Base-by-base conservation (phyloP, 2,888 invertebrate species). In the Leptopterna dolabrata region DNA sequence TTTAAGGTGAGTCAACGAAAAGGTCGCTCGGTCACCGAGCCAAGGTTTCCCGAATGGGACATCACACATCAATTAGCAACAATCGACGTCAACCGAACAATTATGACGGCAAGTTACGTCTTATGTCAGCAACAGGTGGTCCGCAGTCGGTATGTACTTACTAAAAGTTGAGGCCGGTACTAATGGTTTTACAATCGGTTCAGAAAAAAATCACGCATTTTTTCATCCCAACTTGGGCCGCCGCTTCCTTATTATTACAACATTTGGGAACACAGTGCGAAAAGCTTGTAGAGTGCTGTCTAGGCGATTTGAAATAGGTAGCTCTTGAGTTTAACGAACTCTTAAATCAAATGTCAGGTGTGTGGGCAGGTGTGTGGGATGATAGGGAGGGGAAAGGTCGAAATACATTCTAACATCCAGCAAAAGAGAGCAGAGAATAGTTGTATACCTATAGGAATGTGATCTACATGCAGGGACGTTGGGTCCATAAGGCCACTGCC, bases 31-130 rank as follows among this genome's bases (percentile, higher is more conserved):
- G 63, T 63, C 63, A 63, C 24, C 63, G 63, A 63, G 63, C 63
- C 63, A 63, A 63, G 63, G 63, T 63, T 63, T 63, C 63, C 63
- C 63, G 63, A 63, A 63, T 63, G 63, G 63, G 63, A 63, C 63
- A 63, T 63, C 63, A 24, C 24, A 63, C 63, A 63, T 63, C 63
- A 63, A 63, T 63, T 27, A 63, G 27, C 19, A 7, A 63, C 63
- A 63, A 51, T 51, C 51, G 51, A n/a, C 51, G 63, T 27, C 63
- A 63, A 63, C 7, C 1, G 4, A 24, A 63, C 0, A 63, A 24
- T 27, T 63, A 63, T 27, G 63, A 63, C 63, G 24, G 63, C 63
- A 24, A 24, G 63, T 63, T 63, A 63, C 63, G 63, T 63, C 63
- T 51, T 63, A 63, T 63, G 63, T 19, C 63, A 63, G 51, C 63